Conservation (phyloP, 2,888 invertebrate genomes). For the Dyspetes luteomarginatus region DNA sequence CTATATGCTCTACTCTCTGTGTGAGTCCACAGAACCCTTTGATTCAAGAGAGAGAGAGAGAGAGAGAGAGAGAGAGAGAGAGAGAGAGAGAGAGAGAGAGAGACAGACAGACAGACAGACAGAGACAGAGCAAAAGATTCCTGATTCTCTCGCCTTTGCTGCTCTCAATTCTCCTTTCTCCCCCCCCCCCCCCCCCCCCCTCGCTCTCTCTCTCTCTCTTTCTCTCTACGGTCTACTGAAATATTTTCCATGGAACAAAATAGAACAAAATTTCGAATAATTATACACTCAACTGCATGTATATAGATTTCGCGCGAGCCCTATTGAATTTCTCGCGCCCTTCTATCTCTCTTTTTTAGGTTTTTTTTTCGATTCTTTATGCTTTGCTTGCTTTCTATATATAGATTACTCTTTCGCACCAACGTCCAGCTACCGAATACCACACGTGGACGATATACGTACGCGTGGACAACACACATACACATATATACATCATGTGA, state of each 20-base stretch:
- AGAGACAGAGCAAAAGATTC: background rate
- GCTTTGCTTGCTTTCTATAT: background rate
- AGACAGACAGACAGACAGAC: background rate
- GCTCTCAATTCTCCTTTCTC: slow-evolving; percentile 8
- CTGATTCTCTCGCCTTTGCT: background rate
- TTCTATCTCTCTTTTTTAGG: background rate
- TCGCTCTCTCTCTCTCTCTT: slow-evolving; percentile 11
- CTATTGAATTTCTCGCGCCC: slow-evolving; percentile 51
- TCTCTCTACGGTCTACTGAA: background rate
- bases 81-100: background rate
- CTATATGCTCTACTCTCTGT: slow-evolving; percentile 5
- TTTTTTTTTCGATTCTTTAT: slow-evolving; percentile 1
- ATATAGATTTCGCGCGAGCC: background rate
- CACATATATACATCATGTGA: background rate
- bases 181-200: too few relatives aligned
- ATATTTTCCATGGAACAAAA: slow-evolving; percentile 18
- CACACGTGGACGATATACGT: slow-evolving; percentile 14
- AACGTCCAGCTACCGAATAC: slow-evolving; percentile 51
- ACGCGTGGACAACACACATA: too few relatives aligned
- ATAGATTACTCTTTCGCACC: slow-evolving; percentile 43
- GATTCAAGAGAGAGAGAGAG: background rate
- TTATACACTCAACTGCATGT: slow-evolving; percentile 31
- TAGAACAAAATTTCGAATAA: slow-evolving; percentile 48
- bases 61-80: background rate
- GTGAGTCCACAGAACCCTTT: background rate